phyloP scores from a whole-genome alignment of 1,140 invertebrate species.

The Galendromus occidentalis region DNA sequence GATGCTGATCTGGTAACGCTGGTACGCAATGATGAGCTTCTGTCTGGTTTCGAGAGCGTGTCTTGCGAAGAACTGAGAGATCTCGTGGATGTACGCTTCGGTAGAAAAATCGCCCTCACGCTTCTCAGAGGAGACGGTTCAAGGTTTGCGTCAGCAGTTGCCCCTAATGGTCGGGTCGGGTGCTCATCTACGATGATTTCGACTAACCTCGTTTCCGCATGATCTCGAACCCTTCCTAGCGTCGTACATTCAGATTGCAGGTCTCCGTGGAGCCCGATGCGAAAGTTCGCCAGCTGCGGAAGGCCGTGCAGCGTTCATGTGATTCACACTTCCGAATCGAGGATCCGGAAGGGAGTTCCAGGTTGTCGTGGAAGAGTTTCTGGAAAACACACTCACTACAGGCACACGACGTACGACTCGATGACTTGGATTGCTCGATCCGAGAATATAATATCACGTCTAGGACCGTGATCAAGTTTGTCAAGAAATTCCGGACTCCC shows the following conservation, averaged over 20 bases:
- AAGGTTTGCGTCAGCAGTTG: background rate
- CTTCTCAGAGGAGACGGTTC: background rate
- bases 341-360: background rate
- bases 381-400: background rate
- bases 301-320: background rate
- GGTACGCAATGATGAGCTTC: background rate
- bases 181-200: too few relatives aligned
- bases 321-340: background rate
- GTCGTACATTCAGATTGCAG: background rate
- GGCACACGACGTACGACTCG: background rate
- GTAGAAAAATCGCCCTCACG: background rate
- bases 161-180: too few relatives aligned
- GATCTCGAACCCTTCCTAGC: too few relatives aligned
- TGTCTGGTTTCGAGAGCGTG: background rate
- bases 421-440: background rate
- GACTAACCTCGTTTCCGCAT: too few relatives aligned
- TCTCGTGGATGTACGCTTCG: background rate
- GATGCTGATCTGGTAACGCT: background rate
- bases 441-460: slow-evolving; percentile 3
- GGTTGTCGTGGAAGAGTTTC: background rate
- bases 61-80: background rate
- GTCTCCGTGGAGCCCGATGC: background rate
- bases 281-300: background rate
- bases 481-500: background rate
- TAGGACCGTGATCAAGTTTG: background rate